A percentile compares a stretch with the other conserved stretches of the same genome.
Evolutionary conservation across 2,113 vertebrate species (phyloP).

Genomic region (Pterocles orientalis): DNA sequence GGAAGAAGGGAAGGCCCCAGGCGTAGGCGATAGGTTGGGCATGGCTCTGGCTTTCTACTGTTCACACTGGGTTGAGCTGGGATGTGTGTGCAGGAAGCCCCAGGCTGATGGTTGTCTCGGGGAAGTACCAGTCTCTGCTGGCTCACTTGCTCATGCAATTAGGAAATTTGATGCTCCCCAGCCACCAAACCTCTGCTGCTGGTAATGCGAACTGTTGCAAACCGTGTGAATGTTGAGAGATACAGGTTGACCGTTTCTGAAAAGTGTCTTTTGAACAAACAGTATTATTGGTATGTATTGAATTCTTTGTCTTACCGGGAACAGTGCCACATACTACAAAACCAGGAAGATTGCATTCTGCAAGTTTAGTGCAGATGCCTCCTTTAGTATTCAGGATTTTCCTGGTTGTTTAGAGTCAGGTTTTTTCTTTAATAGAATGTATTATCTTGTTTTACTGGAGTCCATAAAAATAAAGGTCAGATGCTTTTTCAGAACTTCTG

Average conservation of each 20-base stretch:
- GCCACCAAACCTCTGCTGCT: neutral
- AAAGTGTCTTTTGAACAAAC: neutral
- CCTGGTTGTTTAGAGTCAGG: neutral
- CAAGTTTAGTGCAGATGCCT: neutral
- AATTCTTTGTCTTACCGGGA: neutral
- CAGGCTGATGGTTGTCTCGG: neutral
- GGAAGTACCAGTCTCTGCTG: neutral
- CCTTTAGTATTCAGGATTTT: neutral
- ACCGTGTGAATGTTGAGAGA: neutral
- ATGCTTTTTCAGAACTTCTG: neutral
- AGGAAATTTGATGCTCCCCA: neutral
- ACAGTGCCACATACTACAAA: neutral
- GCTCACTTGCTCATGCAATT: neutral
- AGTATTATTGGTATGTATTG: neutral
- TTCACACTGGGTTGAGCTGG: rapidly evolving
- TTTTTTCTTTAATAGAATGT: neutral
- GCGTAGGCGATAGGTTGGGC: rapidly evolving
- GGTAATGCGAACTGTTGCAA: neutral
- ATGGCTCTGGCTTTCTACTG: neutral
- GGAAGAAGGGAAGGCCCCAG: neutral
- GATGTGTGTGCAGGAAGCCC: neutral
- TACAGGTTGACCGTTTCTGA: neutral
- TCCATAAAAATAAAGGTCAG: neutral
- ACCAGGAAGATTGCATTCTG: neutral
- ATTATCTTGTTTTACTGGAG: neutral